Evolutionary conservation across 1,140 invertebrate species (phyloP), one percentile per base, ranked within the genome.

Genomic region (Olivierus martensii): DNA sequence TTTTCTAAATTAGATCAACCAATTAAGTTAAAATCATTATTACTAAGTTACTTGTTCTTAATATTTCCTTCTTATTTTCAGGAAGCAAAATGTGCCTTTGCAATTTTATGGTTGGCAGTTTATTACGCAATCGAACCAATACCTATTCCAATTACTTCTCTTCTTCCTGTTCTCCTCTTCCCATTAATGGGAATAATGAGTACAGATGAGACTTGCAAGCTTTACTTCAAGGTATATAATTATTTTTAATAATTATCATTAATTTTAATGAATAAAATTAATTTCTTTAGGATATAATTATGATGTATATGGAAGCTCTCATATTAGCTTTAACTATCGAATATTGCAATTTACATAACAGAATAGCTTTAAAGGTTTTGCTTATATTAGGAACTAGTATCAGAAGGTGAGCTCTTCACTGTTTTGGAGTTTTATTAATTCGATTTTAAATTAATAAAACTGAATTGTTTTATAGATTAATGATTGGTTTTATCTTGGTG

Each of bases 101-200:
- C 63, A 6, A 52, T 65, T 3, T 54, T 61, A 7, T 54, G 53
- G 45, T 62, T 65, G 55, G 63, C 61, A 11, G 36, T 52, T 4
- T 66, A 55, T 52, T 67, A 62, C 56, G 42, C 50, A 10, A 18
- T 56, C 35, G 87, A 92, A 68, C 77, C 79, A 0, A 66, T 92
- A 12, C 87, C 86, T 0, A 68, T 91, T 11, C 77, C 83, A 1
- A 74, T 90, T 1, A 90, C 87, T 1, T 79, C 87, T 0, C 76
- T 91, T 60, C 67, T 92, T 19, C 88, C 88, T 0, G 76, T 91
- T 49, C 77, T 87, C 0, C 67, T 89, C 0, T 87, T 87, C 64
- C 88, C 88, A 0, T 61, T 79, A 0, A 75, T 87, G 68, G 83
- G 82, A 3, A 76, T 87, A n/a, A 49, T 65, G 43, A 54, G 48